Conservation (phyloP, 1,140 invertebrate genomes). For the Pogonomyrmex californicus region DNA sequence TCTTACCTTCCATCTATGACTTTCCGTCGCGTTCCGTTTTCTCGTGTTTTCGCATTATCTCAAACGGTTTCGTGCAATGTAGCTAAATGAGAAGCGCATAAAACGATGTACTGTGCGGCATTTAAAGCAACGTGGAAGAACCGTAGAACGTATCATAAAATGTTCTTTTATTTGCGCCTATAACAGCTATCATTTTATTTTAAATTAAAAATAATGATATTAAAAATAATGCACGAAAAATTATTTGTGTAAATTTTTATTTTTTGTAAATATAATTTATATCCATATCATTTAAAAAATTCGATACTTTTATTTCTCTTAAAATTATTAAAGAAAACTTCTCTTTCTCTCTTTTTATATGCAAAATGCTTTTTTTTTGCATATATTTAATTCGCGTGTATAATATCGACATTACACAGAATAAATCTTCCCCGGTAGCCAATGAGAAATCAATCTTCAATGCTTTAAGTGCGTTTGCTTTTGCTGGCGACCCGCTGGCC, state of each 20-base stretch:
- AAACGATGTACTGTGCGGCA: not conserved
- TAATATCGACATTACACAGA: conserved; percentile 1
- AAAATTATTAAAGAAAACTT: not conserved
- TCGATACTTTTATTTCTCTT: not conserved
- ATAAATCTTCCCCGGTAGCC: conserved; percentile 30
- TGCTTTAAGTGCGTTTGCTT: conserved; percentile 40
- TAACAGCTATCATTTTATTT: not conserved
- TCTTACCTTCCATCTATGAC: conserved; percentile 47
- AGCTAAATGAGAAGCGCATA: conserved; percentile 52
- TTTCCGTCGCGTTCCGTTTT: conserved; percentile 43
- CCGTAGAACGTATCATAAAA: not conserved
- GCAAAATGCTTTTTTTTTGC: not conserved
- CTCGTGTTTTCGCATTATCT: conserved; percentile 60
- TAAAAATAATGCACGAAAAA: not conserved
- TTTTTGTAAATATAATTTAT: not conserved
- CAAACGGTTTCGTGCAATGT: conserved; percentile 45
- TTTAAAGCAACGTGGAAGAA: not conserved
- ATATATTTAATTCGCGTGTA: not conserved
- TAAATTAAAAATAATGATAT: not conserved
- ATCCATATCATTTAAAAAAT: not conserved
- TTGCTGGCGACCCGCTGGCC: conserved; percentile 28
- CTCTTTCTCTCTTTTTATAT: not conserved
- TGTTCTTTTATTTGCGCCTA: not conserved
- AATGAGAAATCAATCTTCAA: conserved; percentile 60
- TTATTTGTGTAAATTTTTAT: conserved; percentile 6